A percentile compares a stretch with the other conserved stretches of the same genome.
These are phyloP conservation scores for Dermolepida albohirtum DNA, from an alignment of 2,888 invertebrate species.

Conservation along the genomic window DNA sequence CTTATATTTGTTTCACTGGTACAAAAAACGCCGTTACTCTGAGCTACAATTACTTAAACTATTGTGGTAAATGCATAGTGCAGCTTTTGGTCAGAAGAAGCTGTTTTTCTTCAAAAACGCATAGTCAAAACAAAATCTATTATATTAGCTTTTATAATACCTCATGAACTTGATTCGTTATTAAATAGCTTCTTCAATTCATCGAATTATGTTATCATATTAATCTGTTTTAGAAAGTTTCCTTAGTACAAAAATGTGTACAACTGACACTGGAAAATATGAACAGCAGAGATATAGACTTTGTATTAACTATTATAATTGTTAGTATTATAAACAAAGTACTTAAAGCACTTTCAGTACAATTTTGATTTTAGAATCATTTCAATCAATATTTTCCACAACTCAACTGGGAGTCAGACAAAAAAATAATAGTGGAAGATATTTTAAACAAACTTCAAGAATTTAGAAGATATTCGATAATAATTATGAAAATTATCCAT, in stretches of 20 bases:
- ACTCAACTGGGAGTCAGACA: background rate
- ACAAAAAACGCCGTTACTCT: no score
- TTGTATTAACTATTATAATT: slow-evolving; percentile 7
- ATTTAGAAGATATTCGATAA: slow-evolving; percentile 18
- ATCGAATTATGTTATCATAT: background rate
- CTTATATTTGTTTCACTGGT: no score
- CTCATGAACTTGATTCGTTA: no score
- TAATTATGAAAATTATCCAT: slow-evolving; percentile 39
- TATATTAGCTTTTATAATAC: no score
- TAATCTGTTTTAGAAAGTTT: slow-evolving; percentile 9
- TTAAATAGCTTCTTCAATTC: background rate
- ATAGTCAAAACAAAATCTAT: no score
- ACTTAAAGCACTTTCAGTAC: background rate
- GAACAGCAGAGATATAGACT: slow-evolving; percentile 17
- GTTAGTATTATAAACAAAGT: background rate
- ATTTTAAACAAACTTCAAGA: slow-evolving; percentile 22
- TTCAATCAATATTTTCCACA: slow-evolving; percentile 2
- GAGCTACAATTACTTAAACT: no score
- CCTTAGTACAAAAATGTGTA: slow-evolving; percentile 20
- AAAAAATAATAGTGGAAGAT: background rate
- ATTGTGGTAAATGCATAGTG: no score
- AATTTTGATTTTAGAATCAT: background rate
- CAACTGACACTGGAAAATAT: slow-evolving; percentile 24
- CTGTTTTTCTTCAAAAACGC: no score
- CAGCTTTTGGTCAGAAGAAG: no score